Percentiles rank a stretch among this genome's conserved stretches.
Evolutionary conservation across 2,113 vertebrate genomes (phyloP).

Genomic region (Leiothrix lutea): DNA sequence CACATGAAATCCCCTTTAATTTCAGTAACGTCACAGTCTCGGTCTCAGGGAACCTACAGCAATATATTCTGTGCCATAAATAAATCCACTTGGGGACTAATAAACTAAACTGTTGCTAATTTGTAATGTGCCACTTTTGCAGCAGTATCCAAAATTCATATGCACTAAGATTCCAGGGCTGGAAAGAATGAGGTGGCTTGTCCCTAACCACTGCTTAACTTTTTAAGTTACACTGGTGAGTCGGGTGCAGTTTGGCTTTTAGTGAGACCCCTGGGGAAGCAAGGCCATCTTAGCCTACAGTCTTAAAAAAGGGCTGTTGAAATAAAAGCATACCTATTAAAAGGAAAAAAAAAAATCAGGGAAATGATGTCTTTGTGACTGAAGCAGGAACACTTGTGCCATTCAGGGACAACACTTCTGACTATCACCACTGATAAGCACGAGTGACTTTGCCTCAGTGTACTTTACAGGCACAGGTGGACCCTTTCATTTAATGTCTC

Average conservation of each 20-base stretch:
- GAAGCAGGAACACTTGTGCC: constrained; percentile 31
- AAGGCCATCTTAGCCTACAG: constrained; percentile 7
- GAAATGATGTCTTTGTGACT: constrained; percentile 48
- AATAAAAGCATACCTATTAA: constrained; percentile 24
- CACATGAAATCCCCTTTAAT: constrained; percentile 56
- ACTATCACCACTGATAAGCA: constrained; percentile 17
- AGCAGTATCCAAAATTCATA: constrained; percentile 66
- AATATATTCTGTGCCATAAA: constrained; percentile 70
- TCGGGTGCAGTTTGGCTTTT: constrained; percentile 62
- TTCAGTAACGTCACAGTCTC: constrained; percentile 52
- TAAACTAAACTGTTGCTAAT: constrained; percentile 71
- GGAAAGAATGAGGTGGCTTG: constrained; percentile 71
- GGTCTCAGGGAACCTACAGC: constrained; percentile 44
- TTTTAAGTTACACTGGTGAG: constrained; percentile 58
- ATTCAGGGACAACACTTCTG: constrained; percentile 6
- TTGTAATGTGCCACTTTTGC: constrained; percentile 70
- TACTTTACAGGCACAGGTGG: not conserved
- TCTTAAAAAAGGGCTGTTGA: constrained; percentile 46
- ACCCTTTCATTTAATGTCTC: not conserved
- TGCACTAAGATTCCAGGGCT: constrained; percentile 50
- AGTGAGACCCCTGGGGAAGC: constrained; percentile 43
- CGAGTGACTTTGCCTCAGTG: not conserved
- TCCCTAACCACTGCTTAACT: constrained; percentile 61
- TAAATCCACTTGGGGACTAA: constrained; percentile 59
- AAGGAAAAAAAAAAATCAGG: not conserved